phyloP scores from a whole-genome alignment of 2,888 invertebrate genomes.

The Pseudococcus longispinus region DNA sequence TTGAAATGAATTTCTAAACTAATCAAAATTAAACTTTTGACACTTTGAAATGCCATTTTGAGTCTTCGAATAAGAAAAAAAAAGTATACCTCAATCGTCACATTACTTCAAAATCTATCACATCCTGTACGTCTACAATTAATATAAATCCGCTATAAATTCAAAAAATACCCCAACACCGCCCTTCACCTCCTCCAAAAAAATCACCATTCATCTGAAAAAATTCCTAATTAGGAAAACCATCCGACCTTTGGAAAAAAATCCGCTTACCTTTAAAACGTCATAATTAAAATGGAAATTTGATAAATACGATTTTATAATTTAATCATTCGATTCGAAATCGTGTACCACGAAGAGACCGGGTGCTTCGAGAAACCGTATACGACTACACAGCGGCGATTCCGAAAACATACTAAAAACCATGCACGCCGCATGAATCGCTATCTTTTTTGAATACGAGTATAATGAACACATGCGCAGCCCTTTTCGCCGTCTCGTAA shows the following conservation, averaged over 20 bases:
- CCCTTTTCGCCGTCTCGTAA: conserved; percentile 39
- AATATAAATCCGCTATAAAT: too few species aligned
- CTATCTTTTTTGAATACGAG: conserved; percentile 41
- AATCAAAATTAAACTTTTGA: too few species aligned
- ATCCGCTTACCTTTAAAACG: neutral
- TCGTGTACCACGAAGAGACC: neutral
- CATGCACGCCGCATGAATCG: conserved; percentile 42
- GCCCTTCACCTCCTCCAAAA: too few species aligned
- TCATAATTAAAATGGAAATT: neutral
- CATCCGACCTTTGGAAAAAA: neutral
- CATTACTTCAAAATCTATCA: neutral
- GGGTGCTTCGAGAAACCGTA: conserved; percentile 22
- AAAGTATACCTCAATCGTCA: too few species aligned
- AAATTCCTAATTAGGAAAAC: neutral
- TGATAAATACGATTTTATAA: neutral
- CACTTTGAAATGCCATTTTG: neutral
- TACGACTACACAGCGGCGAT: conserved; percentile 18
- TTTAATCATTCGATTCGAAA: neutral
- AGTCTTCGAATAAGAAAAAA: neutral
- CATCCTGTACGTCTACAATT: too few species aligned
- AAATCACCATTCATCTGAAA: too few species aligned
- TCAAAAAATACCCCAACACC: too few species aligned
- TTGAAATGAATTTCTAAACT: too few species aligned
- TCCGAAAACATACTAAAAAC: conserved; percentile 45
- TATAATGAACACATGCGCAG: conserved; percentile 51